Evolutionary conservation across 2,888 invertebrate genomes (phyloP), one percentile per base, ranked within the genome.

Genomic region (Amiota minor): DNA sequence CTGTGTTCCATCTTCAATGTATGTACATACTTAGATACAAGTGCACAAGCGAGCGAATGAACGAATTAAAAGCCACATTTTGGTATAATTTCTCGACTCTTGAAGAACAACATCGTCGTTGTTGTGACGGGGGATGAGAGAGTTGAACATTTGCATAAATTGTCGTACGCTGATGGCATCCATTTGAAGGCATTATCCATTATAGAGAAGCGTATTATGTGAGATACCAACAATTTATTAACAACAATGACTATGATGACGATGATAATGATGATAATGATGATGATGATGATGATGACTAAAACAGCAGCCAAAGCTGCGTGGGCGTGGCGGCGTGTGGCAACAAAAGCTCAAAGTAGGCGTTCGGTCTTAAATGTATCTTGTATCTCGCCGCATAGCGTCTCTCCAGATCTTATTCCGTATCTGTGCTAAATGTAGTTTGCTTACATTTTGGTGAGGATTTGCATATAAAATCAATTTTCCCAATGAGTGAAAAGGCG

Each of bases 401-500:
- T 18, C 35, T 35, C 2, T 35, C 35, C 35, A 35, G 35, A 6
- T 35, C 35, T 35, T 6, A 35, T 35, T 6, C 6, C 6, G 6
- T 35, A 35, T 35, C 35, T 35, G 6, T 6, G 35, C 6, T 35
- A 8, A 35, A 8, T 35, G 35, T 35, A 3, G 35, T 35, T 35
- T 35, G 35, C 35, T 35, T 35, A 35, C 35, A 35, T 35, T 35
- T 35, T 35, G 35, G 65, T 49, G 46, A 14, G 70, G 50, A 70
- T 70, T 70, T 70, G 61, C 70, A 70, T 70, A 70, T 70, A 23
- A 61, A 70, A 70, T 70, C 70, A 70, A 61, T 70, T 70, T 55
- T 61, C 47, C 23, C 65, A 18, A 47, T 65, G 47, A 65, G 18
- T 23, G 35, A 35, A 35, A 35, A 20, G 23, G 65, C 65, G 47